These are phyloP conservation scores for Lasioglossum pauxillum DNA, from an alignment of 2,888 invertebrate species.

Conservation along the genomic window DNA sequence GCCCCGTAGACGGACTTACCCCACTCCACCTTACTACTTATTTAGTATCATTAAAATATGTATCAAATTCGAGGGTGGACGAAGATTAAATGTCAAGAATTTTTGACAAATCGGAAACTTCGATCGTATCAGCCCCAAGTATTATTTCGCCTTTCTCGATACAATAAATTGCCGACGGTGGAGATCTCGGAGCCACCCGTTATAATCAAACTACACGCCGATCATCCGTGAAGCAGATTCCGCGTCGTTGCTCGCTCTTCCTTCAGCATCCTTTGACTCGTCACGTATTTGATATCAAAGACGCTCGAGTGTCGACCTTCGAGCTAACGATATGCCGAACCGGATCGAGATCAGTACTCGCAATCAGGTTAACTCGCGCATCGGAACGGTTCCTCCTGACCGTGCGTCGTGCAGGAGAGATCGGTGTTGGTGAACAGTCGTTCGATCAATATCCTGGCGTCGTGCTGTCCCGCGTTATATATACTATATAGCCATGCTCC, in stretches of 20 bases:
- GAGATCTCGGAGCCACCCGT: not conserved
- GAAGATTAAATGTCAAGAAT: not conserved
- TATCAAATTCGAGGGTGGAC: not conserved
- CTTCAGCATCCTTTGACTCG: conserved; percentile 32
- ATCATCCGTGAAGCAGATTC: conserved; percentile 7
- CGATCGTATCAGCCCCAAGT: not conserved
- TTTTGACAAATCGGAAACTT: not conserved
- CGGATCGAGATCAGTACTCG: conserved; percentile 30
- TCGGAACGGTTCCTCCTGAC: conserved; percentile 19
- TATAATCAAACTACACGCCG: conserved; percentile 3
- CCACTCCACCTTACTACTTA: too few species aligned
- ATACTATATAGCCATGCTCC: conserved; percentile 26
- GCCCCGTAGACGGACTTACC: too few species aligned
- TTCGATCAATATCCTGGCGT: conserved; percentile 58
- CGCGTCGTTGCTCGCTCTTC: conserved; percentile 14
- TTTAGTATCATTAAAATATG: not conserved
- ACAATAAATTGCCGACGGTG: not conserved
- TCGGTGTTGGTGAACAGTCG: conserved; percentile 25
- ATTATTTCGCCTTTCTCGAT: not conserved
- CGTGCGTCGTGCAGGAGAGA: conserved; percentile 6
- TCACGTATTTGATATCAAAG: conserved; percentile 45
- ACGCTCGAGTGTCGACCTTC: conserved; percentile 28
- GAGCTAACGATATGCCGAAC: conserved; percentile 39
- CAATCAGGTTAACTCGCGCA: conserved; percentile 19
- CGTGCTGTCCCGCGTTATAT: conserved; percentile 4